These are phyloP conservation scores for Pseudorhiza aurosa DNA, from an alignment of 30 jellyfish, hydroid and myxozoan species.

Conservation along the genomic window DNA sequence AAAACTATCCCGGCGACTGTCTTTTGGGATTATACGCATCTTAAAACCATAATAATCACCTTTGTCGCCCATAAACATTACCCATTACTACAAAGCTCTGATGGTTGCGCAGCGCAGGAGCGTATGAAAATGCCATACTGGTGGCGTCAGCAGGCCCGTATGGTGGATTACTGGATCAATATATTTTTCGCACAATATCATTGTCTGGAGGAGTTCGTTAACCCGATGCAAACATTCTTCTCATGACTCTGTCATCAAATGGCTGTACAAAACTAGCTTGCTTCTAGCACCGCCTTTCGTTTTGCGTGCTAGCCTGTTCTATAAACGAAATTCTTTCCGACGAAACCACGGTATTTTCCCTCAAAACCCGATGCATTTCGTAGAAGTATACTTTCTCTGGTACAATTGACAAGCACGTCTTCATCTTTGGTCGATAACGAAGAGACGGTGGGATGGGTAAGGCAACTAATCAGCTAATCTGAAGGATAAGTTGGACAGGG, in stretches of 20 bases:
- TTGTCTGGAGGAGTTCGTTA: slow-evolving; percentile 43
- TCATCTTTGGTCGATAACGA: too few species aligned
- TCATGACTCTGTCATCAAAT: slow-evolving; percentile 54
- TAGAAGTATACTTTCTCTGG: too few species aligned
- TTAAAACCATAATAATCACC: not conserved
- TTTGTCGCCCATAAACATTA: not conserved
- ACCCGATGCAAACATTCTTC: slow-evolving; percentile 23
- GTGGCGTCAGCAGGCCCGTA: slow-evolving; percentile 48
- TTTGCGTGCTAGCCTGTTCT: slow-evolving; percentile 54
- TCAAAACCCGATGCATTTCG: too few species aligned
- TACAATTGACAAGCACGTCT: too few species aligned
- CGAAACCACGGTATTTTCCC: slow-evolving; percentile 1
- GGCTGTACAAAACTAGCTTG: slow-evolving; percentile 29
- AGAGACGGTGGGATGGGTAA: too few species aligned
- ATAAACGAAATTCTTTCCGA: slow-evolving; percentile 65
- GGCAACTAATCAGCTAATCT: too few species aligned
- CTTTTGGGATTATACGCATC: slow-evolving; percentile 28
- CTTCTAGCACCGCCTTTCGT: slow-evolving; percentile 50
- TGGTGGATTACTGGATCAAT: slow-evolving; percentile 50
- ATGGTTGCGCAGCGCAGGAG: slow-evolving; percentile 35
- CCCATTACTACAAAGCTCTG: not conserved
- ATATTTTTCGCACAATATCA: slow-evolving; percentile 64
- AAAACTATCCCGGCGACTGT: slow-evolving; percentile 63
- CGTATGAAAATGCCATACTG: not conserved
- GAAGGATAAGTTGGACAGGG: too few species aligned